These are phyloP conservation scores for Jordanella pulchra DNA, from an alignment of 2,797 vertebrate genomes.

Conservation along the genomic window DNA sequence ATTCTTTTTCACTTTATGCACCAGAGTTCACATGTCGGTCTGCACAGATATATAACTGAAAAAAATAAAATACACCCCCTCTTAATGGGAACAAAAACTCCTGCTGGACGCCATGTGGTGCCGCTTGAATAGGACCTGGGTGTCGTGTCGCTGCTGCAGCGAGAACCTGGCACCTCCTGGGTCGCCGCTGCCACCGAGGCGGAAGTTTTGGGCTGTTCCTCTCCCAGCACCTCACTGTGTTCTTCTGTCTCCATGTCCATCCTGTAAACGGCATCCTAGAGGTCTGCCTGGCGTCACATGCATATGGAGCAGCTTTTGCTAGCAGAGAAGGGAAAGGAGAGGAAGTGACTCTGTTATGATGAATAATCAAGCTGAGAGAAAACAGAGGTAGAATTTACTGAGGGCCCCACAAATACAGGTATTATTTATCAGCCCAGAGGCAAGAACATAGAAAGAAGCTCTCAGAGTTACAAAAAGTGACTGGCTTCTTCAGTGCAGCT, in stretches of 20 bases:
- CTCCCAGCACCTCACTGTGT: conserved; percentile 10
- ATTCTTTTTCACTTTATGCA: conserved; percentile 2
- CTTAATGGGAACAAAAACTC: conserved; percentile 14
- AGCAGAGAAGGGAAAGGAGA: conserved; percentile 9
- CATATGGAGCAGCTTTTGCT: conserved; percentile 5
- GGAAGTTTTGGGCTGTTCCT: conserved; percentile 51
- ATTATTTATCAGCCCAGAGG: too few species aligned
- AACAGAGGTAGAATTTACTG: background rate
- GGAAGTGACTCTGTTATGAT: conserved; percentile 46
- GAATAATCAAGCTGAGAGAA: conserved; percentile 34
- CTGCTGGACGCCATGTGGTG: conserved; percentile 27
- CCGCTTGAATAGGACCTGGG: conserved; percentile 47
- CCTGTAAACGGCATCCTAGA: conserved; percentile 1
- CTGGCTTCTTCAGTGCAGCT: too few species aligned
- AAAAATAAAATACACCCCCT: conserved; percentile 16
- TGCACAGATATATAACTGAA: conserved; percentile 10
- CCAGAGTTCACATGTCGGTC: conserved; percentile 18
- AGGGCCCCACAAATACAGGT: too few species aligned
- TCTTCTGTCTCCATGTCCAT: conserved; percentile 39
- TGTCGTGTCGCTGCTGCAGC: conserved; percentile 41
- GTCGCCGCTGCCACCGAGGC: conserved; percentile 55
- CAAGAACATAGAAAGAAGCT: too few species aligned
- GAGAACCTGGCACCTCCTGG: conserved; percentile 54
- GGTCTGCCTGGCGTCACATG: conserved; percentile 8
- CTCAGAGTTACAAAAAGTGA: too few species aligned